phyloP scores from a whole-genome alignment of 2,113 vertebrate species.

The Sturnira hondurensis region DNA sequence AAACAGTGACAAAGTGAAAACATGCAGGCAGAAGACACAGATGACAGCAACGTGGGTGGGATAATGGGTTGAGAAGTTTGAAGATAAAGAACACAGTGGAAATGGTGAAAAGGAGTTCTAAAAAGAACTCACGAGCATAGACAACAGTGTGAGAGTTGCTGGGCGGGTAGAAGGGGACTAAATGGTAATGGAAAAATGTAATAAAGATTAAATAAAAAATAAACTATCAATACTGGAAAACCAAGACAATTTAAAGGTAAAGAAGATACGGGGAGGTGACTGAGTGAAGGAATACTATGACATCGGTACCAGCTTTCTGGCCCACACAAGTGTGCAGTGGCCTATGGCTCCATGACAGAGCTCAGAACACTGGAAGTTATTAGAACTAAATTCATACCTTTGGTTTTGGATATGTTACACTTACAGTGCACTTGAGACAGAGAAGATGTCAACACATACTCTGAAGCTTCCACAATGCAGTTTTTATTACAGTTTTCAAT shows the following conservation, averaged over 20 bases:
- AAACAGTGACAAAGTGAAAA: background rate
- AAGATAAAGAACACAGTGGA: background rate
- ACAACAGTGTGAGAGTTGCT: too few relatives aligned
- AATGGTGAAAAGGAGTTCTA: background rate
- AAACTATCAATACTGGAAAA: background rate
- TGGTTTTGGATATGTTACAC: background rate
- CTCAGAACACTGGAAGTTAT: background rate
- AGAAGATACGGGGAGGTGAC: background rate
- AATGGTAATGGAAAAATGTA: too few relatives aligned
- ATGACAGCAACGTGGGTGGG: background rate
- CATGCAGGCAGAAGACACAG: background rate
- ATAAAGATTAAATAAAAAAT: too few relatives aligned
- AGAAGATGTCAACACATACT: background rate
- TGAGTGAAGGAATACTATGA: background rate
- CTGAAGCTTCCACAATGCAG: background rate
- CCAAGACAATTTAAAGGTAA: background rate
- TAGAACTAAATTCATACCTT: background rate
- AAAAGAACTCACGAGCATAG: background rate
- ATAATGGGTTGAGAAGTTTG: background rate
- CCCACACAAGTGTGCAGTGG: accelerated
- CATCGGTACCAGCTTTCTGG: background rate
- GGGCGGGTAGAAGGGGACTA: too few relatives aligned
- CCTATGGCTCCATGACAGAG: background rate
- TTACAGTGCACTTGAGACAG: background rate
- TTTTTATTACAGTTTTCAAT: background rate